A percentile compares a stretch with the other conserved stretches of the same genome.
phyloP scores from a whole-genome alignment of 1,140 invertebrate genomes.

The Idris sp. region DNA sequence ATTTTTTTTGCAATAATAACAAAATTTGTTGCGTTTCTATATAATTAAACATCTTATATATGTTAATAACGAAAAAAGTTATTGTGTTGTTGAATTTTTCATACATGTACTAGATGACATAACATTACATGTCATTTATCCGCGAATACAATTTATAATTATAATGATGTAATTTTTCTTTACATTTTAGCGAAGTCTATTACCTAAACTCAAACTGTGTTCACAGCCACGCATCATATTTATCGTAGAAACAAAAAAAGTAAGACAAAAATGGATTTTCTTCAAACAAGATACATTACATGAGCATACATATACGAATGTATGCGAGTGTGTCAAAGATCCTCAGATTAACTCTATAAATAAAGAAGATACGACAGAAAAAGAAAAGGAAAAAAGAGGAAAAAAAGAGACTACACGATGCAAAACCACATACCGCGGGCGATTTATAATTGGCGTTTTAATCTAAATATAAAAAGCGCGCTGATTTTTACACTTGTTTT shows the following conservation, averaged over 20 bases:
- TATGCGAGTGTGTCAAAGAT: conserved; percentile 48
- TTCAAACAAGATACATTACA: conserved; percentile 51
- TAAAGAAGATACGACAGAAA: conserved; percentile 30
- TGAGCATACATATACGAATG: conserved; percentile 63
- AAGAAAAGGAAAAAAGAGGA: conserved; percentile 6
- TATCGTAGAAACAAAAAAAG: conserved; percentile 60
- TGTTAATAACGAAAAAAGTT: no score
- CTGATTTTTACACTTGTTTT: conserved; percentile 15
- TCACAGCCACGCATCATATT: conserved; percentile 78
- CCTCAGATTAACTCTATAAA: conserved; percentile 55
- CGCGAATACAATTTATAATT: conserved; percentile 42
- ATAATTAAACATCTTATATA: no score
- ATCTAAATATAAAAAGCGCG: conserved; percentile 27
- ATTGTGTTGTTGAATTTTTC: no score
- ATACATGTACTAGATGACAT: no score
- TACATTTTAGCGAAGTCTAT: conserved; percentile 31
- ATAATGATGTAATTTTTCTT: conserved; percentile 25
- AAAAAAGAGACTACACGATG: conserved; percentile 23
- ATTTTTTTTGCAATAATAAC: no score
- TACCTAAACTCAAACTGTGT: conserved; percentile 75
- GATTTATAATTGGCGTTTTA: conserved; percentile 35
- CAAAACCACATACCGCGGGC: conserved; percentile 30
- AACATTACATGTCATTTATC: conserved; percentile 22
- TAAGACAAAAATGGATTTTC: conserved; percentile 8
- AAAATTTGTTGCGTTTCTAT: no score